Conservation (phyloP, 1,140 invertebrate genomes). For the Lepeophtheirus salmonis region DNA sequence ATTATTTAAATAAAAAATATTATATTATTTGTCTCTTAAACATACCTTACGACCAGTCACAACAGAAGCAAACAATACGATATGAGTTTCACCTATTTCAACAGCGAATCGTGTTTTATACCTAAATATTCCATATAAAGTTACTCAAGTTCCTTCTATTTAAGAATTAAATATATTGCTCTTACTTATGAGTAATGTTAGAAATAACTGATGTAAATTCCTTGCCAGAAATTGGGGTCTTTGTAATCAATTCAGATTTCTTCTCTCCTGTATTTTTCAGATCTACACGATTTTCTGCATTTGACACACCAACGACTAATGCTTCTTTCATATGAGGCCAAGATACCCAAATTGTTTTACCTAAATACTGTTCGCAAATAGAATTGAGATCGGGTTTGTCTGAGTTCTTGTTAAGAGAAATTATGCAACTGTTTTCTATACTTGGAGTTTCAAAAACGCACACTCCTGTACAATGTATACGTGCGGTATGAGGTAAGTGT, state of each 20-base stretch:
- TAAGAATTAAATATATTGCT: too few species aligned
- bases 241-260: neutral
- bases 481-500: conserved; percentile 54
- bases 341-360: conserved; percentile 49
- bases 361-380: conserved; percentile 29
- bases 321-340: conserved; percentile 76
- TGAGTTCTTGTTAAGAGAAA: neutral
- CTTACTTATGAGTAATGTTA: neutral
- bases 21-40: neutral
- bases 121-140: too few species aligned
- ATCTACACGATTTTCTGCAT: conserved; percentile 26
- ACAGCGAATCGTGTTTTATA: conserved; percentile 38
- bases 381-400: neutral
- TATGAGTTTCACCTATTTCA: conserved; percentile 44
- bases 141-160: too few species aligned
- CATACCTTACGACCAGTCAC: conserved; percentile 40
- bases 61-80: conserved; percentile 49
- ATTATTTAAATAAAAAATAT: neutral
- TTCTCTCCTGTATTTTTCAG: neutral
- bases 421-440: conserved; percentile 20
- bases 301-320: conserved; percentile 36
- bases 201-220: neutral
- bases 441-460: conserved; percentile 72
- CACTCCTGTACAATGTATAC: conserved; percentile 44
- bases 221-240: neutral